A percentile compares a stretch with the other conserved stretches of the same genome.
Evolutionary conservation across 2,113 vertebrate species (phyloP).

Genomic region (Brienomyrus longianalis): DNA sequence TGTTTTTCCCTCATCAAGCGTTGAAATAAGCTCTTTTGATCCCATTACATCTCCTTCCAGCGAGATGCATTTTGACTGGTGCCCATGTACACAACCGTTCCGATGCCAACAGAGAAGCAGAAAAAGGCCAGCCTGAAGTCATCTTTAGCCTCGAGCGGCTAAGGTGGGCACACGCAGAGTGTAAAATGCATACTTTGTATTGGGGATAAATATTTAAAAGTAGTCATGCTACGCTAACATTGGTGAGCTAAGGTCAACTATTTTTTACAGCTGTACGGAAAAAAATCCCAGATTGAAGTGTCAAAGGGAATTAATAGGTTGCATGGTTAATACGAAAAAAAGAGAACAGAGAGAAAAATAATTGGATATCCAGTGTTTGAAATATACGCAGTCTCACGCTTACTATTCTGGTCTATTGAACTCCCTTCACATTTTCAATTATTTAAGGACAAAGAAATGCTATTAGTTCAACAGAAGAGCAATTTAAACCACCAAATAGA

Average conservation of each 20-base stretch:
- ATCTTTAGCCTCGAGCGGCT: background rate
- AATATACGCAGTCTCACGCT: constrained; percentile 24
- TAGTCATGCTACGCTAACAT: background rate
- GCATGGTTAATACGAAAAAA: constrained; percentile 19
- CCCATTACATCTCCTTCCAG: background rate
- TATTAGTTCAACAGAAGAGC: constrained; percentile 24
- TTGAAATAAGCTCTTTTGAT: background rate
- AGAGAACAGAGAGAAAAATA: constrained; percentile 16
- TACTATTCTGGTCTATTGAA: constrained; percentile 22
- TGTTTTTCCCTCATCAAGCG: constrained; percentile 2
- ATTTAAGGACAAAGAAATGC: constrained; percentile 36
- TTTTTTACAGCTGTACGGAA: background rate
- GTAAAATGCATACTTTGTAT: background rate
- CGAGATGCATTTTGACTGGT: background rate
- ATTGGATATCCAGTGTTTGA: constrained; percentile 34
- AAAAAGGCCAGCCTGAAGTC: background rate
- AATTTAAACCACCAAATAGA: constrained; percentile 37
- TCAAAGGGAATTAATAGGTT: constrained; percentile 31
- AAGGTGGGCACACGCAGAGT: background rate
- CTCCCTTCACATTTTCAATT: constrained; percentile 43
- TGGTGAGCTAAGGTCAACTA: background rate
- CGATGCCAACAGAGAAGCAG: background rate
- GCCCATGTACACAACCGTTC: background rate
- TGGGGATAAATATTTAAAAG: background rate
- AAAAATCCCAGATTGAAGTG: constrained; percentile 25